A percentile compares a stretch with the other conserved stretches of the same genome.
phyloP scores from a whole-genome alignment of 2,113 vertebrate genomes.

The Scophthalmus maximus region DNA sequence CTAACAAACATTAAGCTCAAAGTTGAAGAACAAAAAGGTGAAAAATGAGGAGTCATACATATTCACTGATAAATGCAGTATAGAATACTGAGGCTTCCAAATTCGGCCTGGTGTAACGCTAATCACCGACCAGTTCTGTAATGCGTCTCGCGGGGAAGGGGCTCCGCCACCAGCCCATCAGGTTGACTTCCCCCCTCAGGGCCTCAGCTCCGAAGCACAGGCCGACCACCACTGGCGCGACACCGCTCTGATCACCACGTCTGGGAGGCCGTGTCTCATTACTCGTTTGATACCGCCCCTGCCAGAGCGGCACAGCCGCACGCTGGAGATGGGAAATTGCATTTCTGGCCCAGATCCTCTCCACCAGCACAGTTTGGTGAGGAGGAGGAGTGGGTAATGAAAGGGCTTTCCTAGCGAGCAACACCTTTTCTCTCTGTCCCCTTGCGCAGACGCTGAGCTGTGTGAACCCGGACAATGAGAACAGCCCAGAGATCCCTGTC shows the following conservation, averaged over 20 bases:
- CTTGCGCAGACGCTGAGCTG: slow-evolving; percentile 91
- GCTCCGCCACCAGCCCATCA: slow-evolving; percentile 32
- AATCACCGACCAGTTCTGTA: background rate
- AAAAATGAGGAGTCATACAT: background rate
- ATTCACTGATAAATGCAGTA: background rate
- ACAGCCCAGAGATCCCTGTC: slow-evolving; percentile 93
- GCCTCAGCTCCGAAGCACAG: slow-evolving; percentile 57
- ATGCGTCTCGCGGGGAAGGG: background rate
- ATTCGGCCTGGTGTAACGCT: background rate
- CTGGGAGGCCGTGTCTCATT: slow-evolving; percentile 74
- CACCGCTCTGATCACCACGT: slow-evolving; percentile 72
- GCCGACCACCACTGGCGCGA: slow-evolving; percentile 68
- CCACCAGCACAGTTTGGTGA: slow-evolving; percentile 66
- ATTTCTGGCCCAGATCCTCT: slow-evolving; percentile 72
- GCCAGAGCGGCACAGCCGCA: slow-evolving; percentile 64
- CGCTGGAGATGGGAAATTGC: slow-evolving; percentile 78
- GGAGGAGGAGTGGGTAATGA: slow-evolving; percentile 63
- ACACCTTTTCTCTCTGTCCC: slow-evolving; percentile 45
- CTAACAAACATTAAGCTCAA: too few species aligned
- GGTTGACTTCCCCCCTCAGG: slow-evolving; percentile 41
- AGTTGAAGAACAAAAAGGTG: too few species aligned
- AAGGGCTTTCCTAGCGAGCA: slow-evolving; percentile 61
- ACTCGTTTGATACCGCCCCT: slow-evolving; percentile 72
- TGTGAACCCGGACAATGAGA: slow-evolving; percentile 94
- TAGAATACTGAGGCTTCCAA: slow-evolving; percentile 1